Base-by-base conservation (phyloP, 2,888 invertebrate species). In the Strigamia crassipes region DNA sequence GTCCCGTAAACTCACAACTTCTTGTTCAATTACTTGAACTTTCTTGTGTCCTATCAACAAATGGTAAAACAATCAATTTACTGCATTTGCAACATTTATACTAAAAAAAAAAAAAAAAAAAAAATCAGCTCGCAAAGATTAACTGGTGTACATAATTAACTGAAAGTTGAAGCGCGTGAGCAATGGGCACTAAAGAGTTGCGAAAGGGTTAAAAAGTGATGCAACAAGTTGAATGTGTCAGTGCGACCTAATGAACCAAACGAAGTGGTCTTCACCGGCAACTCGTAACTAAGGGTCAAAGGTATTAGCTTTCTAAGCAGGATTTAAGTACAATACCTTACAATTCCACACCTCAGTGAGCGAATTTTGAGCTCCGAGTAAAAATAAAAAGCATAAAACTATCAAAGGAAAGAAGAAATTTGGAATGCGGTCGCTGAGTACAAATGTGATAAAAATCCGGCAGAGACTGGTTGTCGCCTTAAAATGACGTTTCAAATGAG, bases 1-100 rank as follows among this genome's bases (percentile, higher is more conserved):
- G 27, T 38, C 56, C 61, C 79, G 23, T 56, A 82, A 38, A 12
- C 34, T 46, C 38, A 34, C 18, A 18, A 82, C 51, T 34, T 82
- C 79, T 56, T 82, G 46, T 34, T 34, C 31, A n/a, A 82, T 27
- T 34, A 38, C 31, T 27, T 61, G 79, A 46, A 41, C 41, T 42
- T 46, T 79, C 18, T 79, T 79, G 23, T 42, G 34, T 79, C 79
- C 79, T 61, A 23, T 10, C 6, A 61, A 18, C 18, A 61, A 61
- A 15, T 15, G 46, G 46, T 46, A 46, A 46, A 27, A n/a, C 42
- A 42, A 42, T 42, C 6, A 13, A 42, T 34, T n/a, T n/a, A n/a
- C 3, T 6, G 34, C 5, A 46, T 46, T 12, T n/a, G 15, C 15
- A 5, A 9, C 15, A 46, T n/a, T 46, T 46, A 46, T 12, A 46